Evolutionary conservation across 2,113 vertebrate species (phyloP).

Genomic region (Ginglymostoma cirratum): DNA sequence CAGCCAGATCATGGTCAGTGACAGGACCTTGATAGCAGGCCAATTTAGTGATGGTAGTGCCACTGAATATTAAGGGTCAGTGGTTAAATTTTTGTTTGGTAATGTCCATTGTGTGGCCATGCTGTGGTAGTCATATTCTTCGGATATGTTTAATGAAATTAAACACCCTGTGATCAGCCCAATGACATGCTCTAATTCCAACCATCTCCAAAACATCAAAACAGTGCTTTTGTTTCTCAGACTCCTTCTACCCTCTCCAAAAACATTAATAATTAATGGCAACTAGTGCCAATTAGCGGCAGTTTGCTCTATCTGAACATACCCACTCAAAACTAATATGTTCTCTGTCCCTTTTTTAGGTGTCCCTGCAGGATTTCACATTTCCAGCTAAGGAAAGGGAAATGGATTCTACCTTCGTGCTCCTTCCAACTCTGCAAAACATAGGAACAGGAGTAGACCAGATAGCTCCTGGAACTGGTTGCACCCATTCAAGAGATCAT

Average conservation of each 20-base stretch:
- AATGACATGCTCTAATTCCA: not conserved
- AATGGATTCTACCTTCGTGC: not conserved
- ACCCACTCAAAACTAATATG: not conserved
- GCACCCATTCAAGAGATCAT: too few species aligned
- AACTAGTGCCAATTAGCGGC: not conserved
- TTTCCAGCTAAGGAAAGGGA: not conserved
- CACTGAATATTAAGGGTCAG: too few species aligned
- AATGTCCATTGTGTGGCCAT: not conserved
- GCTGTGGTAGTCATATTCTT: not conserved
- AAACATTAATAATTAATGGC: not conserved
- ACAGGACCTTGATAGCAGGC: too few species aligned
- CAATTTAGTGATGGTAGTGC: too few species aligned
- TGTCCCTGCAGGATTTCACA: not conserved
- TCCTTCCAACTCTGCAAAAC: not conserved
- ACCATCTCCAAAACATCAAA: not conserved
- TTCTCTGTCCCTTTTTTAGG: not conserved
- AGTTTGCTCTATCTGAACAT: not conserved
- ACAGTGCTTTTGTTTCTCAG: not conserved
- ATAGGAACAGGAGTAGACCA: not conserved
- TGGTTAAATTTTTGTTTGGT: too few species aligned
- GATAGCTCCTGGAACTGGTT: too few species aligned
- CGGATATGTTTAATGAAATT: not conserved
- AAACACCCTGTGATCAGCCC: not conserved
- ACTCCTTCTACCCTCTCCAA: not conserved
- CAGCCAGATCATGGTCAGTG: too few species aligned